Evolutionary conservation across 2,113 vertebrate genomes (phyloP).

Genomic region (Mola mola): DNA sequence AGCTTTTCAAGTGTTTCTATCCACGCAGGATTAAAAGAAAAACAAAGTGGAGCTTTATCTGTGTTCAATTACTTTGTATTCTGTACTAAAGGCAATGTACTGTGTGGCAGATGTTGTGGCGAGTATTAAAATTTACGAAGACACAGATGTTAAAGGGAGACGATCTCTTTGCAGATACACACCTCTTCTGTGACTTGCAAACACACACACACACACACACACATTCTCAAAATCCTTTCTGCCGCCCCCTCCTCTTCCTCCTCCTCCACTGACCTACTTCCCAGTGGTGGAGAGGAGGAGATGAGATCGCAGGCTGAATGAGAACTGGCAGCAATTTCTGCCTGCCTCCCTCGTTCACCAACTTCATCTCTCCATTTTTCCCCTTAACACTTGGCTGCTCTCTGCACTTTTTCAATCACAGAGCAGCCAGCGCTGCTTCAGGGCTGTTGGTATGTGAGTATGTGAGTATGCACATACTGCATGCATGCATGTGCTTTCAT

Average conservation of each 20-base stretch:
- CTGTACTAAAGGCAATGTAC: not conserved
- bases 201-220: too few relatives aligned
- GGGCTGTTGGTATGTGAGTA: constrained; percentile 27
- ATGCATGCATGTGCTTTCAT: constrained; percentile 30
- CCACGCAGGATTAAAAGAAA: too few relatives aligned
- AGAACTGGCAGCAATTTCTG: constrained; percentile 71
- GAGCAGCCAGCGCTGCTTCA: constrained; percentile 44
- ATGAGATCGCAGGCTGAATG: constrained; percentile 72
- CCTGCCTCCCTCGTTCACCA: constrained; percentile 16
- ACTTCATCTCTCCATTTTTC: constrained; percentile 18
- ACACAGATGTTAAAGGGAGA: constrained; percentile 52
- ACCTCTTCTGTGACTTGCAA: constrained; percentile 4
- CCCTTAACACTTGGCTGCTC: constrained; percentile 34
- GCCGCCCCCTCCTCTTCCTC: constrained; percentile 25
- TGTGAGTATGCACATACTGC: constrained; percentile 33
- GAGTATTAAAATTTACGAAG: constrained; percentile 19
- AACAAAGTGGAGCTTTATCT: constrained; percentile 7
- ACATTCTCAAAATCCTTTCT: constrained; percentile 22
- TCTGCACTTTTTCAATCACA: constrained; percentile 47
- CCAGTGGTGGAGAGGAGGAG: constrained; percentile 52
- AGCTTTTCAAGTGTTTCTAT: too few relatives aligned
- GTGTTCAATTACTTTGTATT: constrained; percentile 3
- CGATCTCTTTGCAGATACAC: constrained; percentile 24
- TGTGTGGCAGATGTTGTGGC: constrained; percentile 34
- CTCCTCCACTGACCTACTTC: constrained; percentile 80